phyloP scores from a whole-genome alignment of 2,888 invertebrate species.

The Drosophila maculinotata region DNA sequence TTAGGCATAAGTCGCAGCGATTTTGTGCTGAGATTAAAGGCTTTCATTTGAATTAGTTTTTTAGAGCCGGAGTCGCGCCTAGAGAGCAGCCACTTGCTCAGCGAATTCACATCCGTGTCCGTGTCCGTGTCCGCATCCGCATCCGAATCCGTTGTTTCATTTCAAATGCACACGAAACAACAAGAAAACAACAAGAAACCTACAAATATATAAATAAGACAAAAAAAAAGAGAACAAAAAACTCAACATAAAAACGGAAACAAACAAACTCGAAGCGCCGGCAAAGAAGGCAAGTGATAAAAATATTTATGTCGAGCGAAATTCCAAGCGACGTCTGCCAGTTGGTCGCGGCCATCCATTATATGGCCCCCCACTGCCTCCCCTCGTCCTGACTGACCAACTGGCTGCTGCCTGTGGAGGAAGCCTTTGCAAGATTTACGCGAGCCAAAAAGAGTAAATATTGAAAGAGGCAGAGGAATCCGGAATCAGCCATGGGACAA shows the following conservation, averaged over 20 bases:
- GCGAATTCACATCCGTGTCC: constrained; percentile 23
- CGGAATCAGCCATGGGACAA: constrained; percentile 5
- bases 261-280: constrained; percentile 45
- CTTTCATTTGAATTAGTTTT: constrained; percentile 70
- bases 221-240: constrained; percentile 6
- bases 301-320: constrained; percentile 78
- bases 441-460: constrained; percentile 50
- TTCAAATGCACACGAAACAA: too few relatives aligned
- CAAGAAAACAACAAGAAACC: constrained; percentile 22
- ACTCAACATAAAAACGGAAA: constrained; percentile 28
- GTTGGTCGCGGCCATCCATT: constrained; percentile 50
- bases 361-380: constrained; percentile 14
- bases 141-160: constrained; percentile 32
- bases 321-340: constrained; percentile 62
- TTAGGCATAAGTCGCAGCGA: constrained; percentile 40
- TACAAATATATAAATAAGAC: constrained; percentile 4
- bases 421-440: constrained; percentile 49
- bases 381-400: constrained; percentile 11
- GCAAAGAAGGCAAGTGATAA: constrained; percentile 71
- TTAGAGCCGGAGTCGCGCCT: background rate
- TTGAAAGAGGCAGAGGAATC: constrained; percentile 52
- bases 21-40: constrained; percentile 54
- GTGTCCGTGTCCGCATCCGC: constrained; percentile 3
- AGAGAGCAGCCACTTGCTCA: constrained; percentile 11
- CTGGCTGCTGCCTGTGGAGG: constrained; percentile 23